Base-by-base conservation (phyloP, 2,797 vertebrate species). In the Ctenopoma kingsleyae region DNA sequence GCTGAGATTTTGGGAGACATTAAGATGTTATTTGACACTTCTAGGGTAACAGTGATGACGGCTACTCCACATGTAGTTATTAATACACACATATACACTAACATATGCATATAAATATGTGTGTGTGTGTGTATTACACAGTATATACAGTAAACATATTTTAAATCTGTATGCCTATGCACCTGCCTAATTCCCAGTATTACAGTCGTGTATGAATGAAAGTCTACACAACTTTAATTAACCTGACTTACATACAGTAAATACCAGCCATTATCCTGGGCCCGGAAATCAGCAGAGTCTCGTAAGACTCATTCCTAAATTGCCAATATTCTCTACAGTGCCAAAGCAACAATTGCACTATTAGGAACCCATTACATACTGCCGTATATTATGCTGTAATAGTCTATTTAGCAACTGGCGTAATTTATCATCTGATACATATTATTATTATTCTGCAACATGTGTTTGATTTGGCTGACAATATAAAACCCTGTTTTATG, bases 11-110 rank as follows among this genome's bases (percentile, higher is more conserved):
- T 12, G 20, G 49, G 35, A 89, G 75, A 77, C 57, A 73, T 84
- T 71, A 69, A 77, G 75, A 85, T 57, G 72, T 63, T 78, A 75
- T 84, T 85, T 91, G 81, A 88, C 84, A 85, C 67, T 78, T 90
- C 85, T 50, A 82, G 85, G 74, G 66, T 82, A 86, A 71, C 49
- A 46, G 27, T 6, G 40, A 80, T 71, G 64, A 84, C 5, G 65
- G 56, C 38, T 59, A n/a, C 66, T 64, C 49, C 47, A 51, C 50
- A 78, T 79, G 73, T 78, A 79, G 69, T 67, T 74, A 19, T 49
- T 13, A 66, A 56, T 57, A 52, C 8, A 32, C 30, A 32, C 30
- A 32, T 6, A 30, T 2, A 32, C 30, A 27, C 25, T 27, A 27
- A 27, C 25, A 27, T 27, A 27, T 32, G 2, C 2, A 32, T 8